Conservation (phyloP, 2,113 vertebrate genomes). For the Triplophysa dalaica region DNA sequence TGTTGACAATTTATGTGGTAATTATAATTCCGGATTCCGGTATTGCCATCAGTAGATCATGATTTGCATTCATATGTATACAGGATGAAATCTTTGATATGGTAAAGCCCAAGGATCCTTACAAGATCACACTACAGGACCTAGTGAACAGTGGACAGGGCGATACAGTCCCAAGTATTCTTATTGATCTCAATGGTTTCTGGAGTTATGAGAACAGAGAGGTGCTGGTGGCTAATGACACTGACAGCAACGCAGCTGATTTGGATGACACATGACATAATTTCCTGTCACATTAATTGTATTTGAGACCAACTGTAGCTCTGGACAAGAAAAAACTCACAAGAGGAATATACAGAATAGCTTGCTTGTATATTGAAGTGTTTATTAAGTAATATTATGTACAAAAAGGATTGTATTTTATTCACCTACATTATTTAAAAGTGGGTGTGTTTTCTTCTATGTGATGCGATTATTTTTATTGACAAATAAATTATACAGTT, state of each 20-base stretch:
- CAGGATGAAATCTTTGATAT: constrained; percentile 99
- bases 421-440: constrained; percentile 25
- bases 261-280: constrained; percentile 82
- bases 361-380: not conserved
- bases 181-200: constrained; percentile 97
- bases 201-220: constrained; percentile 99
- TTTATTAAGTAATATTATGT: constrained; percentile 48
- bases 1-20: not conserved
- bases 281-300: not conserved
- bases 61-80: constrained; percentile 38
- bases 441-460: not conserved
- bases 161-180: constrained; percentile 94
- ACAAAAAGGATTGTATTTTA: constrained; percentile 32
- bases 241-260: constrained; percentile 75
- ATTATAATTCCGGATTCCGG: not conserved
- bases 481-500: constrained; percentile 43
- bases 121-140: constrained; percentile 94
- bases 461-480: constrained; percentile 30
- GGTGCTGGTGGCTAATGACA: constrained; percentile 90
- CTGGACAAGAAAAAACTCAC: not conserved
- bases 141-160: constrained; percentile 96
- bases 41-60: not conserved
- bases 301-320: not conserved
- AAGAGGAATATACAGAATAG: not conserved
- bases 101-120: constrained; percentile 97